Evolutionary conservation across 2,888 invertebrate genomes (phyloP).

Genomic region (Trichacis sp.): DNA sequence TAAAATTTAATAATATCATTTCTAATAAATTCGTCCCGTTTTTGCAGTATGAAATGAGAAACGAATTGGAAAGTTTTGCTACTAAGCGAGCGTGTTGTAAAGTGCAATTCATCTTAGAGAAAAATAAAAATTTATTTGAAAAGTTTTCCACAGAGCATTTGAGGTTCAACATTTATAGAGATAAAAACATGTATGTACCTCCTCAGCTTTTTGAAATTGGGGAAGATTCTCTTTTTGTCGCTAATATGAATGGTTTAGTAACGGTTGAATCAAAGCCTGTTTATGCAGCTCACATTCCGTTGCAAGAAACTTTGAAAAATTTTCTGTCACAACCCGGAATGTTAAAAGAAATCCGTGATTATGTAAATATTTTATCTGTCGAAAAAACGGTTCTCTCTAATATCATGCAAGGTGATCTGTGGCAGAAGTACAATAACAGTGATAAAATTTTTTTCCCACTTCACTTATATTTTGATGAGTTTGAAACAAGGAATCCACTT

Average conservation of each 20-base stretch:
- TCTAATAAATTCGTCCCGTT: constrained; percentile 6
- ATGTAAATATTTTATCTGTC: no score
- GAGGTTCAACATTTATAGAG: constrained; percentile 20
- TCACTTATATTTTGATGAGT: constrained; percentile 21
- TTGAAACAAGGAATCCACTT: constrained; percentile 18
- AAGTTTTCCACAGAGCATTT: constrained; percentile 18
- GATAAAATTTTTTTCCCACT: constrained; percentile 12
- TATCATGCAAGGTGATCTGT: constrained; percentile 22
- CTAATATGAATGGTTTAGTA: not conserved
- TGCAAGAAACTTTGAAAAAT: not conserved
- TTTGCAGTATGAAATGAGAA: constrained; percentile 12
- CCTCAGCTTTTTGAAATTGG: constrained; percentile 21
- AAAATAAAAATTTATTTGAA: constrained; percentile 10
- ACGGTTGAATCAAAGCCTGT: not conserved
- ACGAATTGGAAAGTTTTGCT: not conserved
- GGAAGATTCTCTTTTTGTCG: not conserved
- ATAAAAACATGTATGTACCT: constrained; percentile 21
- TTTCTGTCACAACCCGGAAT: not conserved
- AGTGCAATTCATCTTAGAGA: constrained; percentile 20
- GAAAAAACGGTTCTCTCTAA: constrained; percentile 7
- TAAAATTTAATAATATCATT: not conserved
- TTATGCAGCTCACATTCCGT: not conserved
- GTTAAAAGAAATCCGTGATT: not conserved
- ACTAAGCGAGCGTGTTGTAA: not conserved
- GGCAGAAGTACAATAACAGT: constrained; percentile 17